Percentiles rank a stretch among this genome's conserved stretches.
Evolutionary conservation across 1,140 invertebrate species (phyloP).

Genomic region (Venustaconcha ellipsiformis): DNA sequence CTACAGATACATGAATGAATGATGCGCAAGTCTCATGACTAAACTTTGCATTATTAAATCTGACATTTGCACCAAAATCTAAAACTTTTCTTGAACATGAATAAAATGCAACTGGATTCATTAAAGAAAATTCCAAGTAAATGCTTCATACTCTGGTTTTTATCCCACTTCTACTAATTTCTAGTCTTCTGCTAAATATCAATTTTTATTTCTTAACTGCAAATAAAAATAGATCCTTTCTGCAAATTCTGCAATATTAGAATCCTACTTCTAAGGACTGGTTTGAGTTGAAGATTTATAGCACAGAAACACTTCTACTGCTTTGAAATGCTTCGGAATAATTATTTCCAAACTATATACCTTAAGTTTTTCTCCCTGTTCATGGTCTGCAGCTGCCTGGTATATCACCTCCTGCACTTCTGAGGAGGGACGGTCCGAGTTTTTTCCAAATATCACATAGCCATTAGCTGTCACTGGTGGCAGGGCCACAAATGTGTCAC

Average conservation of each 20-base stretch:
- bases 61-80: no score
- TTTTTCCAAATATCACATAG: slow-evolving; percentile 80
- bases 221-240: neutral
- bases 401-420: slow-evolving; percentile 83
- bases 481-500: slow-evolving; percentile 81
- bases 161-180: no score
- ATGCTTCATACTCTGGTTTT: no score
- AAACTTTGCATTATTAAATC: no score
- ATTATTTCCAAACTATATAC: slow-evolving; percentile 46
- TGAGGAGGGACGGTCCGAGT: slow-evolving; percentile 78
- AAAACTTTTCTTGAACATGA: no score
- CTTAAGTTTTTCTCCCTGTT: slow-evolving; percentile 67
- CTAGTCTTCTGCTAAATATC: no score
- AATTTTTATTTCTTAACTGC: neutral
- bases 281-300: no score
- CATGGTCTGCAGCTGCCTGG: slow-evolving; percentile 69
- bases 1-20: no score
- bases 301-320: neutral
- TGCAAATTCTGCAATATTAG: neutral
- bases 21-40: no score
- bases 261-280: no score
- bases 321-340: neutral
- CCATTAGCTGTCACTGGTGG: slow-evolving; percentile 75
- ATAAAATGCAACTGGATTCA: no score
- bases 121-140: no score